These are phyloP conservation scores for Cardiocondyla obscurior DNA, from an alignment of 1,140 invertebrate genomes.

Conservation along the genomic window DNA sequence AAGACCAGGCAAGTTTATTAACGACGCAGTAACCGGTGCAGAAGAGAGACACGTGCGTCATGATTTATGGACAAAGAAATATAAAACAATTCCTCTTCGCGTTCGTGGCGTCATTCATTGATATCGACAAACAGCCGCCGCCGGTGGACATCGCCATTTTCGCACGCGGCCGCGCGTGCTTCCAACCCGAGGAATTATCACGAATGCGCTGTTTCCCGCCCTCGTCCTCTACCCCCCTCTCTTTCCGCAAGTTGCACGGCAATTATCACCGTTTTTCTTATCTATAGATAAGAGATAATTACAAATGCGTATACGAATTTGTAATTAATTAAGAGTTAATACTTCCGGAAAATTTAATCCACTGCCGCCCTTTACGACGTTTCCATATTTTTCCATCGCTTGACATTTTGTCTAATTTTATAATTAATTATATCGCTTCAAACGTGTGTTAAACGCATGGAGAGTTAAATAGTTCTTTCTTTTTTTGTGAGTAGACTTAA, in stretches of 20 bases:
- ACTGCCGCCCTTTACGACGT: background rate
- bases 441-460: no score
- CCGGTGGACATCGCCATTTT: constrained; percentile 46
- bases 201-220: background rate
- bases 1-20: constrained; percentile 8
- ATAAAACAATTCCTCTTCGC: background rate
- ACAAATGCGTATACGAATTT: no score
- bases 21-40: background rate
- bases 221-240: background rate
- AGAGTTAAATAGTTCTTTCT: no score
- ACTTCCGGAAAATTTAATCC: background rate
- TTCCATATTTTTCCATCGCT: background rate
- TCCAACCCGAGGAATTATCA: constrained; percentile 41
- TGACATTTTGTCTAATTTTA: background rate
- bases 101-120: background rate
- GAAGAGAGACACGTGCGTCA: background rate
- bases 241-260: background rate
- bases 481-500: background rate
- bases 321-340: constrained; percentile 6
- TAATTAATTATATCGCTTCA: background rate
- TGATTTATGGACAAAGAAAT: constrained; percentile 6
- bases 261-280: background rate
- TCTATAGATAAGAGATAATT: no score
- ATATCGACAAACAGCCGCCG: constrained; percentile 39
- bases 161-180: constrained; percentile 42